Evolutionary conservation across 2,797 vertebrate genomes (phyloP).

Genomic region (Sebastes trivittatus): DNA sequence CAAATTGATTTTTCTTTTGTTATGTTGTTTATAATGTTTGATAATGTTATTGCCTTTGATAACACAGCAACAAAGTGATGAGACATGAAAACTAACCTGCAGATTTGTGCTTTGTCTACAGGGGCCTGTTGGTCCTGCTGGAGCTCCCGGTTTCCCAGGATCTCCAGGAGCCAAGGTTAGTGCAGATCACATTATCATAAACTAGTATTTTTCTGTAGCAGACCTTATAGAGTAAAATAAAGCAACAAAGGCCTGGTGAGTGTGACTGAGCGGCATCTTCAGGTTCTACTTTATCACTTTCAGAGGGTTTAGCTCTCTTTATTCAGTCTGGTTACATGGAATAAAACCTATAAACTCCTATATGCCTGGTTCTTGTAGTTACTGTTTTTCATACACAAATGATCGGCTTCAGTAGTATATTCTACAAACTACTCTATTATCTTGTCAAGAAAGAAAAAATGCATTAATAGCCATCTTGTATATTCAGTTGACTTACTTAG

Average conservation of each 20-base stretch:
- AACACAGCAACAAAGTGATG: not conserved
- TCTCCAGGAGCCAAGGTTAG: constrained; percentile 94
- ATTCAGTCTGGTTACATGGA: not conserved
- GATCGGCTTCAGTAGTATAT: not conserved
- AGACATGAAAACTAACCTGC: constrained; percentile 21
- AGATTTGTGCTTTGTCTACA: constrained; percentile 55
- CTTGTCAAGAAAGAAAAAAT: not conserved
- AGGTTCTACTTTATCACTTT: not conserved
- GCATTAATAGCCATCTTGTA: not conserved
- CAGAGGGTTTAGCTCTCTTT: not conserved
- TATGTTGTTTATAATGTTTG: not conserved
- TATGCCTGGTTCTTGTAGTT: not conserved
- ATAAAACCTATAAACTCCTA: not conserved
- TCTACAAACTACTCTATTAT: not conserved
- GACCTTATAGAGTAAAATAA: not conserved
- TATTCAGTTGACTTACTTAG: not conserved
- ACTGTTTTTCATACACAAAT: not conserved
- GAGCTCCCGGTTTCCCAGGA: constrained; percentile 96
- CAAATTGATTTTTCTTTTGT: not conserved
- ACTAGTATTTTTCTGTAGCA: not conserved
- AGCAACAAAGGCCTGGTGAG: not conserved
- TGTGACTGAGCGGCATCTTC: not conserved
- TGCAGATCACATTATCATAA: constrained; percentile 1
- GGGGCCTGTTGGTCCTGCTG: constrained; percentile 95
- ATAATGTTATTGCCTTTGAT: not conserved